Evolutionary conservation across 2,888 invertebrate species (phyloP).

Genomic region (Lysandra coridon): DNA sequence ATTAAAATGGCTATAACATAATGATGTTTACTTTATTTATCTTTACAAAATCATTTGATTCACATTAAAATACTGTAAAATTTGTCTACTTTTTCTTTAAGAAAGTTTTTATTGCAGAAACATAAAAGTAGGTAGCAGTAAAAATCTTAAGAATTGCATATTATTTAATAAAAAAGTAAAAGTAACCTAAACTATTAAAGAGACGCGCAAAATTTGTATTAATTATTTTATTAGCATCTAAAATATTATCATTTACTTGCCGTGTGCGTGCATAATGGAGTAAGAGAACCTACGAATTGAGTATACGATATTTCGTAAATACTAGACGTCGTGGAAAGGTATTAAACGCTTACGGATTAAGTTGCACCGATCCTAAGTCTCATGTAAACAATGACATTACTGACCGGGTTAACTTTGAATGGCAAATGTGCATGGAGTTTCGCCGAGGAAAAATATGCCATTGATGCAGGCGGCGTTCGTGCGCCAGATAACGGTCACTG

Average conservation of each 20-base stretch:
- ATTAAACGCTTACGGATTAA: constrained; percentile 10
- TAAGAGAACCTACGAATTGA: background rate
- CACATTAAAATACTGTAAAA: background rate
- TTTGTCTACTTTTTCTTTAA: background rate
- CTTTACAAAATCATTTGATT: background rate
- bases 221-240: no score
- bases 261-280: no score
- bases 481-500: constrained; percentile 74
- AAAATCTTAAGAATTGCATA: no score
- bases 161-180: background rate
- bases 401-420: constrained; percentile 79
- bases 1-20: background rate
- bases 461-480: constrained; percentile 76
- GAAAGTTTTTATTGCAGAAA: background rate
- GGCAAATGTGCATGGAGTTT: constrained; percentile 75
- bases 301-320: no score
- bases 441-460: constrained; percentile 77
- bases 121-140: no score
- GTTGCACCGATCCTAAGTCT: constrained; percentile 46
- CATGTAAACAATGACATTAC: constrained; percentile 72
- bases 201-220: no score
- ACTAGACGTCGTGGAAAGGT: background rate
- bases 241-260: no score
- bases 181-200: background rate
- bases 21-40: background rate